phyloP scores from a whole-genome alignment of 2,113 vertebrate genomes.

The Tapirus terrestris region DNA sequence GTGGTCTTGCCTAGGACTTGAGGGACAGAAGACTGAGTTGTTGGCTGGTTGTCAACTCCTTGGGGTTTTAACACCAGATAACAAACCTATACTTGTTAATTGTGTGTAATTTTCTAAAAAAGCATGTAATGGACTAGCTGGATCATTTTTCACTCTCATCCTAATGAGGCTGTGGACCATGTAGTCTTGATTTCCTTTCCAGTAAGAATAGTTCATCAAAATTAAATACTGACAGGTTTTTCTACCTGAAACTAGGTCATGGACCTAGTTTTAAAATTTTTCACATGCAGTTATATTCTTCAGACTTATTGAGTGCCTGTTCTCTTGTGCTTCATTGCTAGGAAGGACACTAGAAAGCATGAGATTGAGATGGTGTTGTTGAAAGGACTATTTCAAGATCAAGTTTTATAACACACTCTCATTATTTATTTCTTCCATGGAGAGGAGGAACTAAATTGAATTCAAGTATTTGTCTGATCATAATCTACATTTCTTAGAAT shows the following conservation, averaged over 20 bases:
- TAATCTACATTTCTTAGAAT: conserved; percentile 70
- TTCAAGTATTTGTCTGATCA: conserved; percentile 73
- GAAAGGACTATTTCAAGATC: conserved; percentile 55
- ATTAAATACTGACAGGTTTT: conserved; percentile 52
- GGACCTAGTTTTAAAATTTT: not conserved
- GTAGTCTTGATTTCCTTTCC: conserved; percentile 28
- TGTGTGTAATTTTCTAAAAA: conserved; percentile 30
- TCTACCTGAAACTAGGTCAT: conserved; percentile 28
- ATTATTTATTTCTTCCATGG: conserved; percentile 49
- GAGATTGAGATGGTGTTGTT: not conserved
- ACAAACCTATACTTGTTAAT: conserved; percentile 24
- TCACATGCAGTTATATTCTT: conserved; percentile 3
- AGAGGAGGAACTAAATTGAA: conserved; percentile 58
- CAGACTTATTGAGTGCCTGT: not conserved
- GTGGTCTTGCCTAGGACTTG: conserved; percentile 5
- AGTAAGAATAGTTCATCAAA: conserved; percentile 38
- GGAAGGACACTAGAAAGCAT: conserved; percentile 43
- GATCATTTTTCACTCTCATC: conserved; percentile 20
- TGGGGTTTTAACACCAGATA: not conserved
- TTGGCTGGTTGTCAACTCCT: not conserved
- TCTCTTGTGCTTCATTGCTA: not conserved
- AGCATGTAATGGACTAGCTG: not conserved
- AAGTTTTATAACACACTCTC: conserved; percentile 34
- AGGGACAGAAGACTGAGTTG: not conserved
- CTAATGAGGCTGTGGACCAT: not conserved